These are phyloP conservation scores for Orthosia gothica DNA, from an alignment of 2,888 invertebrate genomes.

Conservation along the genomic window DNA sequence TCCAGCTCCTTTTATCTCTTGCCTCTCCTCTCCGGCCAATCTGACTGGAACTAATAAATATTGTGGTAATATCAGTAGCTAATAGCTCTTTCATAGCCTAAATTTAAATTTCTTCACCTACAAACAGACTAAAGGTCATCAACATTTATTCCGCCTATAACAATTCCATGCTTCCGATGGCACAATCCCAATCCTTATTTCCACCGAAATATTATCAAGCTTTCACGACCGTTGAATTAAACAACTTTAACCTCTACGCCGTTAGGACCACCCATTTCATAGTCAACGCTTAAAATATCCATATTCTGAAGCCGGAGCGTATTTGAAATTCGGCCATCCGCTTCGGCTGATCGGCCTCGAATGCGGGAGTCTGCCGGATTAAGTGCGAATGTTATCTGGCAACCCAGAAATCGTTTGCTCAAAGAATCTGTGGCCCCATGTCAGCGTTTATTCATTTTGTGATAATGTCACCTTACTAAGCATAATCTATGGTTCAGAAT, in stretches of 20 bases:
- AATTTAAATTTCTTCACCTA: not conserved
- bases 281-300: conserved; percentile 58
- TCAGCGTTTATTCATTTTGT: conserved; percentile 76
- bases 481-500: conserved; percentile 59
- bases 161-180: conserved; percentile 7
- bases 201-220: conserved; percentile 25
- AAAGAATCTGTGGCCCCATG: conserved; percentile 67
- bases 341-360: conserved; percentile 67
- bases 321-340: conserved; percentile 72
- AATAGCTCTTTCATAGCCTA: too few relatives aligned
- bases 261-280: conserved; percentile 35
- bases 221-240: conserved; percentile 32
- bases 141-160: not conserved
- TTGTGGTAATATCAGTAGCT: too few relatives aligned
- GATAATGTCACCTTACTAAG: conserved; percentile 66
- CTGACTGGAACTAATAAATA: too few relatives aligned
- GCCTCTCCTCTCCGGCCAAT: too few relatives aligned
- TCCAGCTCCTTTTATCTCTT: too few relatives aligned
- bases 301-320: conserved; percentile 63
- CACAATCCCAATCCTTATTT: not conserved
- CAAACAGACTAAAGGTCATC: not conserved
- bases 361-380: conserved; percentile 66
- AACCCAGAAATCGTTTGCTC: conserved; percentile 68
- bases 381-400: conserved; percentile 72
- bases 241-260: conserved; percentile 24